Conservation (phyloP, 2,888 invertebrate genomes). For the Megastigmus dorsalis region DNA sequence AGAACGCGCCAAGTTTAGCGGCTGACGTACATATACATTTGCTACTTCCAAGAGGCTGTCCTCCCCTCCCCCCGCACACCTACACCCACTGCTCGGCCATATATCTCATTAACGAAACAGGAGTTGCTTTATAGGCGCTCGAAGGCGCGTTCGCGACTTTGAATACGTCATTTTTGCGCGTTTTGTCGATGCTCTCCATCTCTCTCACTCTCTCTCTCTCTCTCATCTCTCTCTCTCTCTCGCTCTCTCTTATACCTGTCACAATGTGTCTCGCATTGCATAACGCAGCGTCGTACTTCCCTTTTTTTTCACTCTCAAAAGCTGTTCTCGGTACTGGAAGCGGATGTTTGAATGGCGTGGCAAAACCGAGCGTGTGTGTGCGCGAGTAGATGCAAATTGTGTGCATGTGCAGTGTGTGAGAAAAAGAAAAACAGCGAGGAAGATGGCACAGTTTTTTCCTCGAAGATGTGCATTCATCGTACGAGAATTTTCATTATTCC, state of each 20-base stretch:
- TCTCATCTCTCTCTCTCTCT: too few relatives aligned
- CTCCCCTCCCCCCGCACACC: slow-evolving; percentile 1
- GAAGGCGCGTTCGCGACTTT: background rate
- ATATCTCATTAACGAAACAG: slow-evolving; percentile 16
- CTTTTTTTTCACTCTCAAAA: slow-evolving; percentile 7
- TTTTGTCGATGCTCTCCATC: too few relatives aligned
- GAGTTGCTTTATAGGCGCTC: background rate
- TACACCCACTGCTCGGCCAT: slow-evolving; percentile 6
- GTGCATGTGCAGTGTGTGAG: too few relatives aligned
- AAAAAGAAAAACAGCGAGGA: too few relatives aligned
- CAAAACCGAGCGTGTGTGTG: too few relatives aligned
- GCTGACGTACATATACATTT: background rate
- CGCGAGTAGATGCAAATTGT: too few relatives aligned
- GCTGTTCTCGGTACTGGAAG: background rate
- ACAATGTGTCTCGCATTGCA: slow-evolving; percentile 1
- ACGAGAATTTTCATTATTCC: too few relatives aligned
- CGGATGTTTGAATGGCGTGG: slow-evolving; percentile 10
- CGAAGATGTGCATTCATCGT: too few relatives aligned
- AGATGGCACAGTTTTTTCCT: too few relatives aligned
- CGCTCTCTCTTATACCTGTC: too few relatives aligned
- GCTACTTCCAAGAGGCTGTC: background rate
- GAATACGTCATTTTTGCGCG: slow-evolving; percentile 28
- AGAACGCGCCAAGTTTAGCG: background rate
- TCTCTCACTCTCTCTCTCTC: too few relatives aligned
- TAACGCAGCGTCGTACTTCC: background rate